Percentiles rank a stretch among this genome's conserved stretches.
Conservation (phyloP, 2,888 invertebrate genomes). For the Apodemia mormo region DNA sequence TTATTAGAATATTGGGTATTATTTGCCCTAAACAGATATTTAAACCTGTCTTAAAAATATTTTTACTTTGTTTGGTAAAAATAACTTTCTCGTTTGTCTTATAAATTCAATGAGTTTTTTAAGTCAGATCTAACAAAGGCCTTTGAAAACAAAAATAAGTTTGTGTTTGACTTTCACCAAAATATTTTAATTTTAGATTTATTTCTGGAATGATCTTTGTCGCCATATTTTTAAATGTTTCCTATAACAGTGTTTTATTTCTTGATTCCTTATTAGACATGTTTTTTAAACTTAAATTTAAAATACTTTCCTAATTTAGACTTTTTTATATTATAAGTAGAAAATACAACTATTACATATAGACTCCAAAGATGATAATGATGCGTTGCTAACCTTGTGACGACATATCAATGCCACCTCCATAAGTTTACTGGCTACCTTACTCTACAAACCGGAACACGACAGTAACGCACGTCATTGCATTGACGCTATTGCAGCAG, state of each 20-base stretch:
- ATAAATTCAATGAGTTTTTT: neutral
- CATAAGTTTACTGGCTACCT: no score
- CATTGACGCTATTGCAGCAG: no score
- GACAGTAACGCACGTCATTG: no score
- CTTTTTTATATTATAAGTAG: no score
- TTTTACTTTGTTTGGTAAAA: neutral
- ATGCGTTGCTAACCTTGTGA: no score
- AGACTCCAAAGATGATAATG: no score
- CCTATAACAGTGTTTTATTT: neutral
- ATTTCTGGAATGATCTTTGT: neutral
- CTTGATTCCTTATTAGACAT: neutral
- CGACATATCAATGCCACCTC: no score
- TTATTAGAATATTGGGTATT: no score
- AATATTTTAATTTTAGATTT: constrained; percentile 11
- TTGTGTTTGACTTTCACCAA: neutral
- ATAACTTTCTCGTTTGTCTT: constrained; percentile 1
- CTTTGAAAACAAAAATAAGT: neutral
- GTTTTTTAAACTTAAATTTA: neutral
- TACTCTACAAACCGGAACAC: no score
- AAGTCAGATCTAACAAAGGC: neutral
- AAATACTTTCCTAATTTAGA: no score
- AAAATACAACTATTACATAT: no score
- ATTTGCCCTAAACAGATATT: neutral
- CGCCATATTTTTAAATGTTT: neutral
- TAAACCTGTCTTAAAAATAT: neutral